phyloP scores from a whole-genome alignment of 2,888 invertebrate species.

The Drosophila formosana region DNA sequence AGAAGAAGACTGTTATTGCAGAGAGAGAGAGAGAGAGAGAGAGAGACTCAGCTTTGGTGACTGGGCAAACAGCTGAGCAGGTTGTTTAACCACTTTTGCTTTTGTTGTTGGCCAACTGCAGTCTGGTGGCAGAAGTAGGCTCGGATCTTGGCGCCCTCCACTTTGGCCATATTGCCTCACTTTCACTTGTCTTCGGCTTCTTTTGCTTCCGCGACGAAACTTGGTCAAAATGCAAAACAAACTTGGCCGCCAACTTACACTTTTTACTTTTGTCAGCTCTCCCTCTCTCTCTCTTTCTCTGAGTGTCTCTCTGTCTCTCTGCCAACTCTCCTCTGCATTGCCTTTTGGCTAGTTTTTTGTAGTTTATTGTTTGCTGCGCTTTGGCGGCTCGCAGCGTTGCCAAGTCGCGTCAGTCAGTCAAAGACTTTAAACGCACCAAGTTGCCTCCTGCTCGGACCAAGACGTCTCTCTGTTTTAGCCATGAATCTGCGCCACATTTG shows the following conservation, averaged over 20 bases:
- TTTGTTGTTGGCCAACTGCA: not conserved
- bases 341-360: slow-evolving; percentile 20
- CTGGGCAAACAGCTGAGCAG: slow-evolving; percentile 46
- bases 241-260: slow-evolving; percentile 67
- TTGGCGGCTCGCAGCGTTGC: slow-evolving; percentile 54
- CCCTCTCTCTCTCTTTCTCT: slow-evolving; percentile 43
- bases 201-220: slow-evolving; percentile 75
- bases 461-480: not conserved
- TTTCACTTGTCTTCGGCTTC: slow-evolving; percentile 78
- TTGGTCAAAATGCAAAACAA: slow-evolving; percentile 79
- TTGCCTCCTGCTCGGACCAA: slow-evolving; percentile 10
- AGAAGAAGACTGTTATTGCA: not conserved
- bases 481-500: slow-evolving; percentile 81
- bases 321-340: slow-evolving; percentile 8
- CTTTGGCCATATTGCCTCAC: slow-evolving; percentile 68
- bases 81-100: slow-evolving; percentile 52
- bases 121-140: slow-evolving; percentile 39
- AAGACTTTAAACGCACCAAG: slow-evolving; percentile 77
- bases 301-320: too few relatives aligned
- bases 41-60: slow-evolving; percentile 2
- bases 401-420: slow-evolving; percentile 69
- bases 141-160: slow-evolving; percentile 58
- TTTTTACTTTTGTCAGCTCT: slow-evolving; percentile 42
- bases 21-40: slow-evolving; percentile 11
- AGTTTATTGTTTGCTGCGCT: slow-evolving; percentile 57